Base-by-base conservation (phyloP, 2,888 invertebrate species). In the Phlogophora meticulosa region DNA sequence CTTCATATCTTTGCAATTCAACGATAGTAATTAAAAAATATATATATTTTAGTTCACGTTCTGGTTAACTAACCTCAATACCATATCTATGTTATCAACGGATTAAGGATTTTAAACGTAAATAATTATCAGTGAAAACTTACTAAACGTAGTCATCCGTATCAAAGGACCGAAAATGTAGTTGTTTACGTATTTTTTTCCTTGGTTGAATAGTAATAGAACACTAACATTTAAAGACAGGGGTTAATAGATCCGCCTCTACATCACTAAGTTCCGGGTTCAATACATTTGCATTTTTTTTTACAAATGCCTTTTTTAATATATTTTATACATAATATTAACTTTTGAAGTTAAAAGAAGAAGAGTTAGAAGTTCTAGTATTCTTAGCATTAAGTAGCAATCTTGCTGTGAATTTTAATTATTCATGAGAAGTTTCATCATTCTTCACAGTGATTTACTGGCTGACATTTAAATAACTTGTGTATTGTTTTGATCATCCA, bases 31-130 rank as follows among this genome's bases (percentile, higher is more conserved):
- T 20, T 34, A 7, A 32, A 45, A 38, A 51, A 28, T 28, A 28
- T 28, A n/a, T n/a, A n/a, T 24, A 4, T 40, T 45, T 51, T 34
- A 64, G 38, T 66, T 28, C 40, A 3, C 7, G 56, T 34, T 22
- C 63, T n/a, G 10, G 56, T 62, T 62, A 43, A 43, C 20, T 63
- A 57, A 62, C 57, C 73, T 45, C 32, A 57, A 51, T 72, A 17
- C 3, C 1, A 53, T 28, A 78, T 53, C n/a, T 22, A 57, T 48
- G 64, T 49, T 63, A 78, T 73, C 72, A 10, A 1, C 1, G 15
- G 52, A 73, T 78, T 49, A 58, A 5, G 7, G 34, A 49, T 72
- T 38, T 32, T 32, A 15, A 13, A 17, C 28, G 1, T 7, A 55
- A 55, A 20, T 5, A 45, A 38, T 24, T 20, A 9, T 13, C 0